These are phyloP conservation scores for Bombus superbus DNA, from an alignment of 1,140 invertebrate species.

Conservation along the genomic window DNA sequence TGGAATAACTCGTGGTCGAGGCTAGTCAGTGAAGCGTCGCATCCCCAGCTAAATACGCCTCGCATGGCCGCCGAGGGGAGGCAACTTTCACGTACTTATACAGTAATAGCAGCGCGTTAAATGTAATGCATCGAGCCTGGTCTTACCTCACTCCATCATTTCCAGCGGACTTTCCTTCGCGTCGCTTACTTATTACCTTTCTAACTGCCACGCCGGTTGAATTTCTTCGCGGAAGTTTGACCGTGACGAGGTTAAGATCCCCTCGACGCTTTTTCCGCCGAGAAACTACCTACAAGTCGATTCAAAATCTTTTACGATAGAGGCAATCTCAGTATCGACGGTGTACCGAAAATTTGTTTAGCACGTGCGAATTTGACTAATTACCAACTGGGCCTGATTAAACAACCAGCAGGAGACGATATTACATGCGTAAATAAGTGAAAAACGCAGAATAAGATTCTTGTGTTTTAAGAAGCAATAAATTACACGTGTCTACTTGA, in stretches of 20 bases:
- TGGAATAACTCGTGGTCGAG: not conserved
- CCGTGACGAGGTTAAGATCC: constrained; percentile 64
- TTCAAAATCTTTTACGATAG: not conserved
- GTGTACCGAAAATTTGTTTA: too few species aligned
- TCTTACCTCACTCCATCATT: constrained; percentile 73
- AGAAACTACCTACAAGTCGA: constrained; percentile 18
- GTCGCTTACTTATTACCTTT: constrained; percentile 67
- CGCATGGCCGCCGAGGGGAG: not conserved
- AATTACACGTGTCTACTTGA: too few species aligned
- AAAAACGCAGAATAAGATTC: too few species aligned
- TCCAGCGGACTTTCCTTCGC: constrained; percentile 67
- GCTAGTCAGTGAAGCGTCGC: constrained; percentile 21
- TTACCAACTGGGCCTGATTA: too few species aligned
- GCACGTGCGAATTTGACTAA: too few species aligned
- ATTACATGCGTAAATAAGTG: too few species aligned
- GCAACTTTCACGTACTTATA: constrained; percentile 72
- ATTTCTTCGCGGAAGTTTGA: constrained; percentile 72
- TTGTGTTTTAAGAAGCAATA: too few species aligned
- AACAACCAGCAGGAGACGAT: too few species aligned
- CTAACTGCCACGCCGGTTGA: constrained; percentile 62
- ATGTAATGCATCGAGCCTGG: constrained; percentile 67
- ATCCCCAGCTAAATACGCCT: constrained; percentile 3
- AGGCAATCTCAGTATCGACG: accelerated
- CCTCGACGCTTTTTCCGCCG: constrained; percentile 24
- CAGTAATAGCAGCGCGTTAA: constrained; percentile 67